Evolutionary conservation across 2,113 vertebrate species (phyloP).

Genomic region (Callospermophilus lateralis): DNA sequence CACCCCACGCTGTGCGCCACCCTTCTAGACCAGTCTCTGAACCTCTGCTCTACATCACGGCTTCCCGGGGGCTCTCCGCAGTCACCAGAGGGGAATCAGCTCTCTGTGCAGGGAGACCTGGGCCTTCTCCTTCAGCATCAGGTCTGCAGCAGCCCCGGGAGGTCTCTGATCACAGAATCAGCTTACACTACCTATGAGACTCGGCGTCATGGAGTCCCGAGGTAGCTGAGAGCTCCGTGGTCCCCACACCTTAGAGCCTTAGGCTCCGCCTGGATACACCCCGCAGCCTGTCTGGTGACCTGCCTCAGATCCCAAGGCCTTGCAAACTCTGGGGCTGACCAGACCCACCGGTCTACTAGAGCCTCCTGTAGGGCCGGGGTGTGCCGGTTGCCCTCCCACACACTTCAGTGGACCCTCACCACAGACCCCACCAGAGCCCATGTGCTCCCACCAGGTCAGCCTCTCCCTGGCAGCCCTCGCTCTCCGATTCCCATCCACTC

Average conservation of each 20-base stretch:
- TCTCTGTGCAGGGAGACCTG: neutral
- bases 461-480: neutral
- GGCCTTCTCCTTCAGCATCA: neutral
- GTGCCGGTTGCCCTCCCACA: neutral
- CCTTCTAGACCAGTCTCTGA: neutral
- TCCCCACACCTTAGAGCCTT: neutral
- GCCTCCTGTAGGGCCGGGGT: neutral
- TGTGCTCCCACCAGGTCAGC: neutral
- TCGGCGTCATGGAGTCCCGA: too few relatives aligned
- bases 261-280: too few relatives aligned
- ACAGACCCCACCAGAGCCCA: neutral
- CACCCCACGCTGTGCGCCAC: neutral
- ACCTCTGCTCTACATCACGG: neutral
- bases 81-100: neutral
- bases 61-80: neutral
- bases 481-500: neutral
- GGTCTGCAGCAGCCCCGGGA: neutral
- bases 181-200: neutral
- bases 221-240: neutral
- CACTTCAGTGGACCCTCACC: neutral
- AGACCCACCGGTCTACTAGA: neutral
- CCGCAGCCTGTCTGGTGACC: neutral
- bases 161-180: neutral
- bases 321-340: neutral
- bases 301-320: neutral